A percentile compares a stretch with the other conserved stretches of the same genome.
phyloP scores from a whole-genome alignment of 1,140 invertebrate species.

The Tigriopus japonicus region DNA sequence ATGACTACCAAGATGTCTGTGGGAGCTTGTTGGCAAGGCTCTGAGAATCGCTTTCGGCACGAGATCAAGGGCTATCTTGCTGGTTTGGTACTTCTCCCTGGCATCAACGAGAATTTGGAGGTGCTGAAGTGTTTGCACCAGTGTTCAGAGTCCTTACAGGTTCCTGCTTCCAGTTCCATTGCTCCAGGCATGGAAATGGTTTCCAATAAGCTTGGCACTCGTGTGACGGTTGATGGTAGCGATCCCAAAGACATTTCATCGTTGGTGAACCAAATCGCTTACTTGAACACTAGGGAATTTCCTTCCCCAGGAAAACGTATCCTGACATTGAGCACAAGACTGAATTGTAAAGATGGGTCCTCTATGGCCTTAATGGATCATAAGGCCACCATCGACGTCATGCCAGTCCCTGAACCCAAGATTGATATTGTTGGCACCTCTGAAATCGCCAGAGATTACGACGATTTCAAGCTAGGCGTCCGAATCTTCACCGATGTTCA shows the following conservation, averaged over 20 bases:
- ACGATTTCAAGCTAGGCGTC: constrained; percentile 60
- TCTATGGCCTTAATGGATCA: background rate
- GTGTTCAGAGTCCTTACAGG: constrained; percentile 62
- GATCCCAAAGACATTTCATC: constrained; percentile 73
- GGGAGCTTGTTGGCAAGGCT: constrained; percentile 91
- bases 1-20: constrained; percentile 82
- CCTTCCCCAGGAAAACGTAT: constrained; percentile 79
- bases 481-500: constrained; percentile 59
- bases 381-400: constrained; percentile 41
- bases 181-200: constrained; percentile 50
- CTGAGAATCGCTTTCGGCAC: constrained; percentile 66
- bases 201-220: constrained; percentile 59
- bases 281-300: constrained; percentile 68
- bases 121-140: constrained; percentile 64
- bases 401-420: constrained; percentile 59
- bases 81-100: constrained; percentile 59
- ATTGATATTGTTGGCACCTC: constrained; percentile 62
- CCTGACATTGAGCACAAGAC: constrained; percentile 56
- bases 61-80: constrained; percentile 70
- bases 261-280: constrained; percentile 65
- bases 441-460: constrained; percentile 61
- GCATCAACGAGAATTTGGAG: constrained; percentile 51
- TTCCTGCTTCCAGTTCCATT: constrained; percentile 51
- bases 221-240: constrained; percentile 73
- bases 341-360: constrained; percentile 34